Conservation (phyloP, 2,888 invertebrate species). For the Trissonchulus latispiculum region DNA sequence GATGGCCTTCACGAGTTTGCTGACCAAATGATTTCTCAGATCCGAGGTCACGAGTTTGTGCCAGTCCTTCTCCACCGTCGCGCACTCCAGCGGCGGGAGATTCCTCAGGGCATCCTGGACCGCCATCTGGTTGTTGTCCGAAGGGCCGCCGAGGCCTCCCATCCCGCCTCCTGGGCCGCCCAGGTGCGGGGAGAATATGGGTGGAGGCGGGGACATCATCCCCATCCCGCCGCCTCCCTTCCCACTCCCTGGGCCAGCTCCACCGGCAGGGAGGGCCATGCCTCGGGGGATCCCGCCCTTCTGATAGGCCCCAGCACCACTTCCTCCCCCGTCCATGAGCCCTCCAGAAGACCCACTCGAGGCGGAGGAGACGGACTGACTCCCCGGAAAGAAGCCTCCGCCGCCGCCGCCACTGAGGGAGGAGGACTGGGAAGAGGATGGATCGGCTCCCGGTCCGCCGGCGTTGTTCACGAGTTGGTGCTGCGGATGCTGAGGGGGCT, state of each 20-base stretch:
- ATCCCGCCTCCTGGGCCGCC: conserved; percentile 41
- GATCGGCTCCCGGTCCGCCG: no score
- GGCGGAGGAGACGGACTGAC: no score
- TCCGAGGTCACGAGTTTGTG: conserved; percentile 76
- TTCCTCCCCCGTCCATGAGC: neutral
- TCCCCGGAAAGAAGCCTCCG: no score
- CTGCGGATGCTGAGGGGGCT: no score
- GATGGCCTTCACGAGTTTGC: conserved; percentile 98
- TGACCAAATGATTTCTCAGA: conserved; percentile 94
- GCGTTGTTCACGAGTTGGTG: no score
- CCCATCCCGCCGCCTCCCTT: conserved; percentile 27
- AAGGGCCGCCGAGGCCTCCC: neutral
- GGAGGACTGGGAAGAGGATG: no score
- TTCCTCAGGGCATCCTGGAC: neutral
- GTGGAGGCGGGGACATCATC: no score
- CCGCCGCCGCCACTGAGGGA: no score
- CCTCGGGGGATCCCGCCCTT: neutral
- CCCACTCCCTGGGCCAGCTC: conserved; percentile 34
- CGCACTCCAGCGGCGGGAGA: conserved; percentile 65
- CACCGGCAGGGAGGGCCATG: neutral
- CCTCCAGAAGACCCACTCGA: neutral
- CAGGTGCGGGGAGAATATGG: no score
- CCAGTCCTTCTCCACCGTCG: conserved; percentile 68
- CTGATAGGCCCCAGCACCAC: neutral
- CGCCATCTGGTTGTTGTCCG: neutral